A percentile compares a stretch with the other conserved stretches of the same genome.
phyloP scores from a whole-genome alignment of 2,888 invertebrate genomes.

The Drosophila stalkeri region DNA sequence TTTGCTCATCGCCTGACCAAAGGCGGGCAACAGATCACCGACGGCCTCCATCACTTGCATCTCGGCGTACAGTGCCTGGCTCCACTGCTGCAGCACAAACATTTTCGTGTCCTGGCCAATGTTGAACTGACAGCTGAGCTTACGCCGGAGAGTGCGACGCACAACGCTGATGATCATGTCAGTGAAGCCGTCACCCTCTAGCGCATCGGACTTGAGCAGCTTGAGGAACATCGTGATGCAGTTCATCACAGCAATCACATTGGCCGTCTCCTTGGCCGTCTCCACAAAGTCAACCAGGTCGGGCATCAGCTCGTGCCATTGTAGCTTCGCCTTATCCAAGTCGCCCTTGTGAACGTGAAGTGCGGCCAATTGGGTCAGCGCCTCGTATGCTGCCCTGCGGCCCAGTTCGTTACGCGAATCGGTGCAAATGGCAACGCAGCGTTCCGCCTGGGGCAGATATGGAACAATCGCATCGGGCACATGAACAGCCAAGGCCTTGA shows the following conservation, averaged over 20 bases:
- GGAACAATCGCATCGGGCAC: not conserved
- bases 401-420: not conserved
- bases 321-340: not conserved
- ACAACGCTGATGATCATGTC: not conserved
- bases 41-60: constrained; percentile 10
- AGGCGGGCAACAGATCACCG: constrained; percentile 1
- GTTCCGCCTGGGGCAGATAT: not conserved
- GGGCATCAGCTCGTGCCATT: not conserved
- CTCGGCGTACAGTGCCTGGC: constrained; percentile 10
- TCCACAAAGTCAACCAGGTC: constrained; percentile 9
- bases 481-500: not conserved
- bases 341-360: not conserved
- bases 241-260: not conserved
- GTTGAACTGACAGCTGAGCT: constrained; percentile 12
- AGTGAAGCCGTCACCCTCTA: not conserved
- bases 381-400: constrained; percentile 5
- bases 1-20: constrained; percentile 1
- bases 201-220: not conserved
- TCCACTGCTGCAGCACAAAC: constrained; percentile 1
- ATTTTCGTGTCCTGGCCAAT: constrained; percentile 6
- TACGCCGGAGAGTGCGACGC: constrained; percentile 9
- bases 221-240: constrained; percentile 9
- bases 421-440: not conserved
- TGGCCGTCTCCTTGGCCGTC: constrained; percentile 3
- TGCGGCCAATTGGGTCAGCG: not conserved